These are phyloP conservation scores for Parus major DNA, from an alignment of 2,113 vertebrate genomes.

Conservation along the genomic window DNA sequence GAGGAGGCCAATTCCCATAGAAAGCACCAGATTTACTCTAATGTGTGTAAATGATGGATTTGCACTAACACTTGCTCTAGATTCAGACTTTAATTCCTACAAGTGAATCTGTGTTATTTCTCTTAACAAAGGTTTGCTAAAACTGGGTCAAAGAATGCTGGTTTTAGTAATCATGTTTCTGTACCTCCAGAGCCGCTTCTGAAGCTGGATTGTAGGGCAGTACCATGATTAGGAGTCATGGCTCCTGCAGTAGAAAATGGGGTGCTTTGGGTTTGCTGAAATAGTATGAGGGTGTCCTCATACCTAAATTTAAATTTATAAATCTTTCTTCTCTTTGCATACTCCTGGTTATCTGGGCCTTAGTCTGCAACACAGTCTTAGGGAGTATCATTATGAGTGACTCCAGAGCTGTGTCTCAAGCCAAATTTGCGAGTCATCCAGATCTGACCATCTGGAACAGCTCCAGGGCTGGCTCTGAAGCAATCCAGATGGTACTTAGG, in stretches of 20 bases:
- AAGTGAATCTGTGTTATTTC: background rate
- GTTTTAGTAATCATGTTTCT: background rate
- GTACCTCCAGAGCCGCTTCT: background rate
- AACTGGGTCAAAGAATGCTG: background rate
- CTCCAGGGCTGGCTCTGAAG: constrained; percentile 35
- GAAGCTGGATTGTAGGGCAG: background rate
- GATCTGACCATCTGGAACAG: constrained; percentile 32
- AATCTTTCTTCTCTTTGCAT: background rate
- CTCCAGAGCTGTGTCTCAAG: background rate
- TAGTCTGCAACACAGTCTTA: background rate
- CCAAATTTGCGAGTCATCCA: background rate
- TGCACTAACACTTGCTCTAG: background rate
- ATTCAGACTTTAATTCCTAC: background rate
- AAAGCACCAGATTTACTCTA: background rate
- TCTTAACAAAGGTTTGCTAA: background rate
- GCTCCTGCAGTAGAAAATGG: background rate
- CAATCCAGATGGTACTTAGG: constrained; percentile 17
- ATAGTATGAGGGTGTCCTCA: background rate
- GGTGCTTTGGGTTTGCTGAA: background rate
- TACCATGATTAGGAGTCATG: background rate
- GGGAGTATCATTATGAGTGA: background rate
- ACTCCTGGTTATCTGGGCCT: background rate
- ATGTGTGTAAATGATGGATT: background rate
- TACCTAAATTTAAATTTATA: background rate
- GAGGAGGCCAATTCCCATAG: background rate